Conservation (phyloP, 2,888 invertebrate genomes). For the Arrhopalites spinosus region DNA sequence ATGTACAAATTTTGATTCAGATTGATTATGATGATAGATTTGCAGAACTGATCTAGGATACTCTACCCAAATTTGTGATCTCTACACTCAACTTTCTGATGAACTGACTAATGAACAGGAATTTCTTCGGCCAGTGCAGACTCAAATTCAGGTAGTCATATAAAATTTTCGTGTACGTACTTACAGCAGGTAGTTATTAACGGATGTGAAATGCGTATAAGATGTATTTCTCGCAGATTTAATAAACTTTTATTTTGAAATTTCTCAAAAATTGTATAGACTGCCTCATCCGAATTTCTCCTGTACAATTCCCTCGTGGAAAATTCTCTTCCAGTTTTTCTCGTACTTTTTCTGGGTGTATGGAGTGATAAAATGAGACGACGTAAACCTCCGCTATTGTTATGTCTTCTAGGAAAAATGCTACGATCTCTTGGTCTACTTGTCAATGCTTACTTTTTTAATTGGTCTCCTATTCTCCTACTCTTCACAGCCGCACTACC, state of each 20-base stretch:
- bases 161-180: no score
- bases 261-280: constrained; percentile 34
- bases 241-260: no score
- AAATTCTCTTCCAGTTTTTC: constrained; percentile 54
- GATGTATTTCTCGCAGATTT: no score
- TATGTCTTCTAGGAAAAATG: constrained; percentile 53
- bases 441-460: constrained; percentile 52
- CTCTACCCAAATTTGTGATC: constrained; percentile 43
- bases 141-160: constrained; percentile 51
- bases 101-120: constrained; percentile 43
- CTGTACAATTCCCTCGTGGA: constrained; percentile 55
- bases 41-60: constrained; percentile 51
- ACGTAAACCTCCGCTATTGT: constrained; percentile 53
- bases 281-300: constrained; percentile 51
- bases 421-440: constrained; percentile 52
- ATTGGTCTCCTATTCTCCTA: constrained; percentile 50
- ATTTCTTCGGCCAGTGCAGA: constrained; percentile 47
- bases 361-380: constrained; percentile 53
- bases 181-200: no score
- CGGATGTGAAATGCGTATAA: no score
- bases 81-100: constrained; percentile 42
- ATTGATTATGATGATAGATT: constrained; percentile 41
- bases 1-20: not conserved
- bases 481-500: constrained; percentile 53
- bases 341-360: constrained; percentile 56